Evolutionary conservation across 2,888 invertebrate genomes (phyloP).

Genomic region (Pachycephus smyrnensis): DNA sequence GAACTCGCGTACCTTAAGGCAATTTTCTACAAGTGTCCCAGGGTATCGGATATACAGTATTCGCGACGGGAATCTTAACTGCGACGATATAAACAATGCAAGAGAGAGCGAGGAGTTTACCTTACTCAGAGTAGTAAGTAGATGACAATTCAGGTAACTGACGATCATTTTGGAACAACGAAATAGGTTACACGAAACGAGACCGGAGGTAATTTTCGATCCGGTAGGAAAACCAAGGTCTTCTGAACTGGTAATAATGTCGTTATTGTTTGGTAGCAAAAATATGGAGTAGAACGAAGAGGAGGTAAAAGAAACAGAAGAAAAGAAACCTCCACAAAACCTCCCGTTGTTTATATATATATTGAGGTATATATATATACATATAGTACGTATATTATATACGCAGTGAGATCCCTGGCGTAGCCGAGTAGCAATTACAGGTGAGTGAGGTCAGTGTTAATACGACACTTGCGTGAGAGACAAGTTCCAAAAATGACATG

Average conservation of each 20-base stretch:
- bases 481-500: slow-evolving; percentile 65
- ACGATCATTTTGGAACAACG: not conserved
- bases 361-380: not conserved
- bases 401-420: not conserved
- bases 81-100: not conserved
- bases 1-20: not conserved
- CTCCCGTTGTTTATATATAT: not conserved
- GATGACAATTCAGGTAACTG: not conserved
- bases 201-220: not conserved
- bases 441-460: slow-evolving; percentile 66
- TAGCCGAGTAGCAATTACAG: slow-evolving; percentile 59
- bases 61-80: not conserved
- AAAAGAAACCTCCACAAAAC: slow-evolving; percentile 2
- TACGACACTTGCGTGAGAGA: slow-evolving; percentile 64
- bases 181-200: not conserved
- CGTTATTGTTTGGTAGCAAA: not conserved
- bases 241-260: not conserved
- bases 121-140: not conserved
- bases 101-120: not conserved
- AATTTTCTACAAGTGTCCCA: not conserved
- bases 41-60: not conserved
- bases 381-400: not conserved
- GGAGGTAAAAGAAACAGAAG: slow-evolving; percentile 7
- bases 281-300: not conserved
- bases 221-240: not conserved